Conservation (phyloP, 2,888 invertebrate species). For the Machimus rusticus region DNA sequence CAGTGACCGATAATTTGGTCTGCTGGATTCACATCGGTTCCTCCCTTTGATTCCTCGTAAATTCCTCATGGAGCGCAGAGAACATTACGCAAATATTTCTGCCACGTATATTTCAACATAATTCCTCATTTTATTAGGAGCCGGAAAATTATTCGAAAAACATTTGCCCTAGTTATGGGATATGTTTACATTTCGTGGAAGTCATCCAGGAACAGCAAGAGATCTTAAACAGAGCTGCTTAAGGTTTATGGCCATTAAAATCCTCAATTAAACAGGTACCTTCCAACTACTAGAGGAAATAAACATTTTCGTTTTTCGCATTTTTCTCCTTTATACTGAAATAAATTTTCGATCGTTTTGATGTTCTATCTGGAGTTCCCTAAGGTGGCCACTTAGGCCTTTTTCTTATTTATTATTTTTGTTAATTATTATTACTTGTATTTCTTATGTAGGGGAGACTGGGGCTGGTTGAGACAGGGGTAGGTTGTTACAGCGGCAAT, state of each 20-base stretch:
- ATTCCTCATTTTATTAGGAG: neutral
- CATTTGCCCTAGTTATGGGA: neutral
- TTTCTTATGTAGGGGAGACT: too few species aligned
- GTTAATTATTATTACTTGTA: too few species aligned
- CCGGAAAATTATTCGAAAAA: neutral
- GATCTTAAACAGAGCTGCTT: neutral
- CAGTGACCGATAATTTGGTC: constrained; percentile 2
- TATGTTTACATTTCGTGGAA: neutral
- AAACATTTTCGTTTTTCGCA: neutral
- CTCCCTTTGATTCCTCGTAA: neutral
- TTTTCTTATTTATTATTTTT: too few species aligned
- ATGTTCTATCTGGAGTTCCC: too few species aligned
- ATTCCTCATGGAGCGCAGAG: neutral
- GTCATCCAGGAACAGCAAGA: neutral
- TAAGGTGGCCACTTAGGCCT: too few species aligned
- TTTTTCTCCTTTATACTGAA: too few species aligned
- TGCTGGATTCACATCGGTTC: neutral
- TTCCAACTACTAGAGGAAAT: neutral
- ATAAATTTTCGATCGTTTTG: too few species aligned
- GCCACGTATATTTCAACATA: neutral
- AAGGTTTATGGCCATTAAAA: neutral
- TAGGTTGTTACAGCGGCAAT: too few species aligned
- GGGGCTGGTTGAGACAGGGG: too few species aligned
- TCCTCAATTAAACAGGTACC: neutral
- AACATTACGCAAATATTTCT: neutral